phyloP scores from a whole-genome alignment of 2,797 vertebrate species.

The Myripristis jacobus region DNA sequence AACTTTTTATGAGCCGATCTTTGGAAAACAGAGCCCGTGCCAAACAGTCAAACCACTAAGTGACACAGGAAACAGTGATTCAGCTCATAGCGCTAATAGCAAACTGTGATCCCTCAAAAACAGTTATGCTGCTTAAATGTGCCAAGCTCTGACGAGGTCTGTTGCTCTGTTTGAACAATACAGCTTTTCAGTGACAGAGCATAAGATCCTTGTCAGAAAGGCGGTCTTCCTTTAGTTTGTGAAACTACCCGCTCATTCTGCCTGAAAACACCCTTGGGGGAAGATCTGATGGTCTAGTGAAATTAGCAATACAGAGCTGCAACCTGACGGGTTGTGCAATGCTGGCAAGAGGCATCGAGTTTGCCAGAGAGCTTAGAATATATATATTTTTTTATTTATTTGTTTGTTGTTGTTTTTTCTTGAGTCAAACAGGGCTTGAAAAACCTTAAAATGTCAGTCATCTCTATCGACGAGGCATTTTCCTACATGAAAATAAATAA shows the following conservation, averaged over 20 bases:
- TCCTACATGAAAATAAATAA: background rate
- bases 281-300: conserved; percentile 67
- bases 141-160: conserved; percentile 9
- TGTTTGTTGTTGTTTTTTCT: background rate
- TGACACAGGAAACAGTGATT: conserved; percentile 35
- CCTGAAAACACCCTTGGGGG: conserved; percentile 22
- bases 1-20: conserved; percentile 30
- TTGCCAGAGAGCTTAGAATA: conserved; percentile 21
- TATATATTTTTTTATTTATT: background rate
- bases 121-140: conserved; percentile 17
- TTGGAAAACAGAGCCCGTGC: conserved; percentile 19
- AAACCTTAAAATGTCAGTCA: conserved; percentile 3
- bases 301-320: conserved; percentile 28
- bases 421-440: conserved; percentile 9
- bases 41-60: conserved; percentile 28
- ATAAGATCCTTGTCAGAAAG: conserved; percentile 22
- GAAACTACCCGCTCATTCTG: conserved; percentile 2
- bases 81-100: conserved; percentile 22
- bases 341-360: background rate
- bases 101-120: conserved; percentile 1
- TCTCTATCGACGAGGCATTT: background rate
- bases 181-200: conserved; percentile 15
- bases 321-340: conserved; percentile 12
- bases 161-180: conserved; percentile 18
- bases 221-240: background rate